Evolutionary conservation across 1,140 invertebrate genomes (phyloP).

Genomic region (Mya arenaria): DNA sequence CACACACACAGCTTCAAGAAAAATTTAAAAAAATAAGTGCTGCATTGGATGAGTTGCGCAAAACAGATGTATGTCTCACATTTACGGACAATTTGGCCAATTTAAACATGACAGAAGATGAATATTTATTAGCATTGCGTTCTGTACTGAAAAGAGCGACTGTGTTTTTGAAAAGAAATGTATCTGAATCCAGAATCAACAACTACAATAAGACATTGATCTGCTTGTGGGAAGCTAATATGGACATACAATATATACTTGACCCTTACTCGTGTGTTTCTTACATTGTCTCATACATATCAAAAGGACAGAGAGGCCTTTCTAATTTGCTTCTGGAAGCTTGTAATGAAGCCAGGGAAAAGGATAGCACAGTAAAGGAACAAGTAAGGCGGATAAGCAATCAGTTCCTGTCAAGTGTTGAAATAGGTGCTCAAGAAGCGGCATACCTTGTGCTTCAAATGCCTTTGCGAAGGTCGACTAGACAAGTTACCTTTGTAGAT

Average conservation of each 20-base stretch:
- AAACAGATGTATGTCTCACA: not conserved
- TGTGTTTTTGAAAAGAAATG: conserved; percentile 33
- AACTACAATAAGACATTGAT: conserved; percentile 48
- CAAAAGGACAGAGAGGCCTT: conserved; percentile 63
- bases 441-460: conserved; percentile 26
- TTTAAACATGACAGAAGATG: conserved; percentile 19
- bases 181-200: conserved; percentile 45
- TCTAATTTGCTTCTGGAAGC: conserved; percentile 51
- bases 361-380: conserved; percentile 50
- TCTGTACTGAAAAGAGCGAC: conserved; percentile 18
- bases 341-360: conserved; percentile 54
- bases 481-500: not conserved
- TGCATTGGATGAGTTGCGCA: not conserved
- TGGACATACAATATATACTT: conserved; percentile 60
- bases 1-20: not conserved
- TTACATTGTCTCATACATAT: conserved; percentile 63
- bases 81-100: conserved; percentile 30
- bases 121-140: not conserved
- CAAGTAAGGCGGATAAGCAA: conserved; percentile 37
- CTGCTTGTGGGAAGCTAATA: conserved; percentile 54
- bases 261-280: conserved; percentile 65
- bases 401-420: conserved; percentile 34
- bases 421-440: conserved; percentile 27
- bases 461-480: not conserved
- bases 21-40: not conserved